Percentiles rank a stretch among this genome's conserved stretches.
These are phyloP conservation scores for Anthrax anthrax DNA, from an alignment of 2,888 invertebrate species.

Conservation along the genomic window DNA sequence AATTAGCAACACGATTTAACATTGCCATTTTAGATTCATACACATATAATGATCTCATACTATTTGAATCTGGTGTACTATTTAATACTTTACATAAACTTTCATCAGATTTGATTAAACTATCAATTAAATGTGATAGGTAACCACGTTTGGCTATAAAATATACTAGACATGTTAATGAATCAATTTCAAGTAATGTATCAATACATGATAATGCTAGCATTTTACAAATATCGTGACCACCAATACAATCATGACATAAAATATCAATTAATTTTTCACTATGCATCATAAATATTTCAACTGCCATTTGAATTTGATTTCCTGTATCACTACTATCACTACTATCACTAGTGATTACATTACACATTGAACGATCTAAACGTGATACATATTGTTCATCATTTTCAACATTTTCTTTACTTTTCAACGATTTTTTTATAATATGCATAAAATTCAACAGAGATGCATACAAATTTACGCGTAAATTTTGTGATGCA, in stretches of 20 bases:
- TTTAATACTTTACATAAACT: slow-evolving; percentile 48
- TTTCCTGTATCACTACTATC: slow-evolving; percentile 45
- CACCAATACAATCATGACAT: slow-evolving; percentile 75
- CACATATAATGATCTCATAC: slow-evolving; percentile 63
- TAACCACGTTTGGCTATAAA: slow-evolving; percentile 51
- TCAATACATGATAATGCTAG: slow-evolving; percentile 71
- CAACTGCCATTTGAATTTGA: slow-evolving; percentile 34
- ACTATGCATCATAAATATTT: slow-evolving; percentile 58
- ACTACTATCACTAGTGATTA: slow-evolving; percentile 36
- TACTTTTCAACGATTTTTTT: slow-evolving; percentile 19
- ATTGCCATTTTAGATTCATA: slow-evolving; percentile 80
- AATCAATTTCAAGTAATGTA: slow-evolving; percentile 60
- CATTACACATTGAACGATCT: slow-evolving; percentile 40
- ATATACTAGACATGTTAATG: slow-evolving; percentile 49
- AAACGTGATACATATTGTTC: slow-evolving; percentile 46
- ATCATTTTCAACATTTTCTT: slow-evolving; percentile 21
- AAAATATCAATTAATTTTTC: slow-evolving; percentile 66
- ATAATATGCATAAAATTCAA: slow-evolving; percentile 67
- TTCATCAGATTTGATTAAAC: slow-evolving; percentile 59
- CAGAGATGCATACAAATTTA: slow-evolving; percentile 74
- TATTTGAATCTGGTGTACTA: slow-evolving; percentile 48
- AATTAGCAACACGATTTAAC: slow-evolving; percentile 53
- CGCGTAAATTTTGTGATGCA: slow-evolving; percentile 67
- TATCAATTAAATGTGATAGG: slow-evolving; percentile 68
- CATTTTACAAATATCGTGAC: slow-evolving; percentile 83